A percentile compares a stretch with the other conserved stretches of the same genome.
Conservation (phyloP, 2,888 invertebrate species). For the Thereva unica region DNA sequence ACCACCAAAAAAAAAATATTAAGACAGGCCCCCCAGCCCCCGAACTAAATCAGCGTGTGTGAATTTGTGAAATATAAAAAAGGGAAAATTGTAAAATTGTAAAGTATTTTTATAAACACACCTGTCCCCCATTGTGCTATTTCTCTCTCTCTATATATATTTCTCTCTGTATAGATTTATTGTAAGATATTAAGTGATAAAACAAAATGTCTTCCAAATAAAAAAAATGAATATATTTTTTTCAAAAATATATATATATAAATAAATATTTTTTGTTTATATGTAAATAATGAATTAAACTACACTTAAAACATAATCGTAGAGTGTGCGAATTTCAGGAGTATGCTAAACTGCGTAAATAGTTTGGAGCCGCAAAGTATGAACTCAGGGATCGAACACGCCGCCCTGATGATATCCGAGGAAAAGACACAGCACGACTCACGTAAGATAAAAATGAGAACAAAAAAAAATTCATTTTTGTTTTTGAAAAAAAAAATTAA, state of each 20-base stretch:
- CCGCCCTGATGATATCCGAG: slow-evolving; percentile 76
- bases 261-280: slow-evolving; percentile 45
- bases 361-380: slow-evolving; percentile 84
- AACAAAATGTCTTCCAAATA: slow-evolving; percentile 4
- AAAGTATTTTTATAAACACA: slow-evolving; percentile 10
- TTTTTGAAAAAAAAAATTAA: slow-evolving; percentile 33
- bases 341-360: slow-evolving; percentile 95
- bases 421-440: slow-evolving; percentile 79
- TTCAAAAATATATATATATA: slow-evolving; percentile 42
- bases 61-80: no score
- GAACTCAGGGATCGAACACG: slow-evolving; percentile 76
- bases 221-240: slow-evolving; percentile 37
- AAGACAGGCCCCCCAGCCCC: no score
- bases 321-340: slow-evolving; percentile 72
- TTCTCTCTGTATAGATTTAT: slow-evolving; percentile 1
- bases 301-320: slow-evolving; percentile 62
- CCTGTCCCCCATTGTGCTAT: slow-evolving; percentile 1
- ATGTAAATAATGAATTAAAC: slow-evolving; percentile 46
- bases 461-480: slow-evolving; percentile 30
- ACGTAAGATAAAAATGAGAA: slow-evolving; percentile 65
- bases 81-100: no score
- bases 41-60: no score
- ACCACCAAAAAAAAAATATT: no score
- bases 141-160: not conserved
- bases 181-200: not conserved